Conservation (phyloP, 2,888 invertebrate genomes). For the Tryphoninae sp. region DNA sequence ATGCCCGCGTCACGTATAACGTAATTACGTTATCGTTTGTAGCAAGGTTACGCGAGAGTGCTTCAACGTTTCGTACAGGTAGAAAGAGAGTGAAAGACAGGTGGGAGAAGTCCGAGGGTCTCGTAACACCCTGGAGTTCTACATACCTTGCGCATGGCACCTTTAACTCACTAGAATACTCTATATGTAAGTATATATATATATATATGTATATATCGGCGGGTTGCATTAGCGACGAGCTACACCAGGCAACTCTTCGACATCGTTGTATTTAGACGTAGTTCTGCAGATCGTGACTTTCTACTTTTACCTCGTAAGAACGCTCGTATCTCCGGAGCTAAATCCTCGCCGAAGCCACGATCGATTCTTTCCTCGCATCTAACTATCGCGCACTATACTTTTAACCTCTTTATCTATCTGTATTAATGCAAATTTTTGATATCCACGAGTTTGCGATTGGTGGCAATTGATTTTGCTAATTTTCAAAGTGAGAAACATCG, state of each 20-base stretch:
- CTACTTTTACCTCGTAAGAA: constrained; percentile 62
- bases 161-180: neutral
- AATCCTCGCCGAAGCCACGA: constrained; percentile 30
- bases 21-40: constrained; percentile 64
- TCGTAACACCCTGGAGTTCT: constrained; percentile 48
- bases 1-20: constrained; percentile 55
- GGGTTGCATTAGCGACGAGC: constrained; percentile 54
- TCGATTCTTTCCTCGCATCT: constrained; percentile 19
- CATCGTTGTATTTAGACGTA: constrained; percentile 27
- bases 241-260: constrained; percentile 20
- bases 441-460: too few species aligned
- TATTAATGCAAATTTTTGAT: too few species aligned
- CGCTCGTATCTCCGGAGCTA: constrained; percentile 9
- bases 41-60: constrained; percentile 65
- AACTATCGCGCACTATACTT: too few species aligned
- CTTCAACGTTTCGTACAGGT: constrained; percentile 20
- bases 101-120: constrained; percentile 30
- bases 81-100: neutral
- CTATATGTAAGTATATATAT: neutral
- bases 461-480: too few species aligned
- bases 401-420: too few species aligned
- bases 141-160: neutral
- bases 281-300: constrained; percentile 58
- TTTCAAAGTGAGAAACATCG: too few species aligned
- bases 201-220: constrained; percentile 12